These are phyloP conservation scores for Poecilia wingei DNA, from an alignment of 2,797 vertebrate species.

Conservation along the genomic window DNA sequence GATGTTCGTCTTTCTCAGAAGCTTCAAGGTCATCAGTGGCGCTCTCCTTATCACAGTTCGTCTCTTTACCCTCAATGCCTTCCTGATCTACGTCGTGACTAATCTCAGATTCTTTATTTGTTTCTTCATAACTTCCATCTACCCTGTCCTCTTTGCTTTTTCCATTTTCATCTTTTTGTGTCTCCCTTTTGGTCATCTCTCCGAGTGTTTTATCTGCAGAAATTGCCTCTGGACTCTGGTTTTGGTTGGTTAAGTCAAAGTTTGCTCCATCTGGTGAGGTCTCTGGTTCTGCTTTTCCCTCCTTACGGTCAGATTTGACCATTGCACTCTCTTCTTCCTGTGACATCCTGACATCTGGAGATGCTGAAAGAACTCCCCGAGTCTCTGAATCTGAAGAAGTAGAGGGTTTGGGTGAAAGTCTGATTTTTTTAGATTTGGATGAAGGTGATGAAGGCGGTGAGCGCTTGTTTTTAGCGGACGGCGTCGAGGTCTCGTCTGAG, in stretches of 20 bases:
- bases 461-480: constrained; percentile 1
- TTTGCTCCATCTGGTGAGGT: constrained; percentile 10
- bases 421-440: neutral
- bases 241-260: constrained; percentile 4
- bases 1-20: neutral
- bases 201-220: neutral
- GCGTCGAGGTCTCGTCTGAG: neutral
- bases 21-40: constrained; percentile 5
- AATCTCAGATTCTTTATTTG: neutral
- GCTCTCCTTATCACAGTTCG: constrained; percentile 6
- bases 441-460: neutral
- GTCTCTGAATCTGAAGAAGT: neutral
- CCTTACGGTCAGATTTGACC: constrained; percentile 22
- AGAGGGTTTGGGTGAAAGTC: neutral
- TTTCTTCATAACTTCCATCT: neutral
- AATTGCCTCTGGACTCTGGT: neutral
- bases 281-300: constrained; percentile 23
- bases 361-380: neutral
- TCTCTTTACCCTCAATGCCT: constrained; percentile 1
- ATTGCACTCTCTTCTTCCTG: neutral
- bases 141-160: neutral
- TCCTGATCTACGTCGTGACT: neutral
- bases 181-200: neutral
- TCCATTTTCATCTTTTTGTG: neutral
- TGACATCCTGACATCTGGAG: constrained; percentile 20